Conservation (phyloP, 2,888 invertebrate species). For the Morpho helenor region DNA sequence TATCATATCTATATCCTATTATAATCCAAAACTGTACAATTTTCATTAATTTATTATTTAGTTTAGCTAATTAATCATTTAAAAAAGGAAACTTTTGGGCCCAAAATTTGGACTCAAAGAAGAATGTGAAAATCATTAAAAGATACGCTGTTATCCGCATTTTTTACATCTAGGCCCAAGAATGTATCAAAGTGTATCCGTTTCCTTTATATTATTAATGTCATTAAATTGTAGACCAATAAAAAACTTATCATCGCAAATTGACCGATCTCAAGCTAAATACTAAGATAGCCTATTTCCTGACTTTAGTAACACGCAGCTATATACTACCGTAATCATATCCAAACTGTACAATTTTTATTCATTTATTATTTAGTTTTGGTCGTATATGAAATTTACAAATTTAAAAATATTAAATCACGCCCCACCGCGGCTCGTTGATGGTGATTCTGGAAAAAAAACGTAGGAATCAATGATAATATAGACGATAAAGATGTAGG, state of each 20-base stretch:
- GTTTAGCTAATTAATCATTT: too few relatives aligned
- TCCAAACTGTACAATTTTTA: not conserved
- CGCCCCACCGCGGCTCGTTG: conserved; percentile 45
- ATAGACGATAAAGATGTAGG: not conserved
- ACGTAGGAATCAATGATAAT: conserved; percentile 8
- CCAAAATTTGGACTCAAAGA: too few relatives aligned
- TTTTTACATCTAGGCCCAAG: too few relatives aligned
- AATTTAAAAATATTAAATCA: conserved; percentile 12
- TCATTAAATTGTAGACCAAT: not conserved
- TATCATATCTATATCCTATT: too few relatives aligned
- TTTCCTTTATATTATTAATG: not conserved
- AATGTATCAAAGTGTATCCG: too few relatives aligned
- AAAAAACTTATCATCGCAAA: not conserved
- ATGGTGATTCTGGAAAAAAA: conserved; percentile 46
- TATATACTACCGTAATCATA: not conserved
- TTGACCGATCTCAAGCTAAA: not conserved
- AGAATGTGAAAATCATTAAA: too few relatives aligned
- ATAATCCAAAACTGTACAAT: too few relatives aligned
- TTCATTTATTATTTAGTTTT: not conserved
- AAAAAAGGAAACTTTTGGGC: too few relatives aligned
- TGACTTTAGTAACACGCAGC: not conserved
- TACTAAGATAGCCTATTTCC: not conserved
- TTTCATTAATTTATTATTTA: too few relatives aligned
- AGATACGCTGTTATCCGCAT: too few relatives aligned
- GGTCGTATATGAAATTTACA: conserved; percentile 2